Evolutionary conservation across 1,140 invertebrate species (phyloP), one percentile per base, ranked within the genome.

Genomic region (Drosophila melanogaster): DNA sequence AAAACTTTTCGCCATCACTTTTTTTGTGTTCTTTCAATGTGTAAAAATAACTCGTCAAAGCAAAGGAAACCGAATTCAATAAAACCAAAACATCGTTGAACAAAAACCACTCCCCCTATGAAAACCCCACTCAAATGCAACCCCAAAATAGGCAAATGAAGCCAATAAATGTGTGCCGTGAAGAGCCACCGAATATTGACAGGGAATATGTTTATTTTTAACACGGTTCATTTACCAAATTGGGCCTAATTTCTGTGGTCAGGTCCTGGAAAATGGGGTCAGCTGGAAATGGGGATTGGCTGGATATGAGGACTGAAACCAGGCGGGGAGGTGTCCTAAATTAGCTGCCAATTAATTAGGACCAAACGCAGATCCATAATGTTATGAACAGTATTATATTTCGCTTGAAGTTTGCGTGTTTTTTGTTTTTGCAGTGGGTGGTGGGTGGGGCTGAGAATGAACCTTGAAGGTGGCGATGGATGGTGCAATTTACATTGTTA

Each of bases 151-250:
- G 73, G 30, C 51, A 74, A 85, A 80, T 74, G 46, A 41, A 75
- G 69, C 77, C 50, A 81, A 81, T 81, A 62, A 70, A 62, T 72
- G 65, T 47, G 30, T 56, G 38, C 54, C 61, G 33, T 17, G 24
- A 43, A 26, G 43, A 33, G 22, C 60, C 24, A 40, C 38, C n/a
- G 49, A 44, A 67, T 60, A 76, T 67, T 54, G 71, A 64, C 64
- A 62, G 46, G 59, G 55, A 14, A 54, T 38, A 60, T 47, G 56
- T 59, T 49, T 67, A 57, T 62, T 78, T 84, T 64, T 69, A 85
- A 79, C 69, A 44, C 12, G 60, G 81, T 64, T 65, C 77, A 85
- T 85, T 80, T 46, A 77, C 22, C 71, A 56, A 65, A 73, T 73
- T 59, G 54, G 61, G 65, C 30, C 62, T 65, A 67, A 84, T 73